Conservation (phyloP, 1,140 invertebrate species). For the Druon quercuslanigerum region DNA sequence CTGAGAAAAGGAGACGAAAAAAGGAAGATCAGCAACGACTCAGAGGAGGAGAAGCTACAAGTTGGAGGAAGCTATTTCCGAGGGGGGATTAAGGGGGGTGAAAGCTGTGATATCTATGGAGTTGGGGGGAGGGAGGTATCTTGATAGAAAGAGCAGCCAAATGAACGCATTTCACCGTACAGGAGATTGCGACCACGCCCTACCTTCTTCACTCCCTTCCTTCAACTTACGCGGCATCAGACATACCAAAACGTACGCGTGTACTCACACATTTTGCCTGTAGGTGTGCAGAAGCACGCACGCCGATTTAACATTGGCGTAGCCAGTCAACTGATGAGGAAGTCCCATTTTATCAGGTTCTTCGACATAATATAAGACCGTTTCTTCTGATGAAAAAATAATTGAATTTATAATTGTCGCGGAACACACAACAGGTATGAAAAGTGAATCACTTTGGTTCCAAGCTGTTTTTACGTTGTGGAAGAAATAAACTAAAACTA, state of each 20-base stretch:
- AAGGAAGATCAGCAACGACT: constrained; percentile 31
- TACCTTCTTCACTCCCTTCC: constrained; percentile 40
- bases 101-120: no score
- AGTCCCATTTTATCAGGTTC: not conserved
- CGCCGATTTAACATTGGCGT: constrained; percentile 31
- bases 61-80: constrained; percentile 35
- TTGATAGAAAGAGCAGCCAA: constrained; percentile 48
- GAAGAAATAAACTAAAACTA: no score
- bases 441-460: no score
- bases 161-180: constrained; percentile 55
- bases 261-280: constrained; percentile 36
- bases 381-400: no score
- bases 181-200: constrained; percentile 51
- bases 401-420: no score
- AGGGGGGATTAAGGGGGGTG: no score
- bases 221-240: constrained; percentile 35
- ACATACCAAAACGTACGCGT: constrained; percentile 38
- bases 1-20: constrained; percentile 44
- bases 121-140: no score
- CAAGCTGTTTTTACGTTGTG: no score
- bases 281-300: not conserved
- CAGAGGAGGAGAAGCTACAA: constrained; percentile 40
- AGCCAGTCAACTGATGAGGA: constrained; percentile 13
- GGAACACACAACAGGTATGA: no score
- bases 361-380: no score